A percentile compares a stretch with the other conserved stretches of the same genome.
Conservation (phyloP, 2,113 vertebrate genomes). For the Tricholaema leucomelas region DNA sequence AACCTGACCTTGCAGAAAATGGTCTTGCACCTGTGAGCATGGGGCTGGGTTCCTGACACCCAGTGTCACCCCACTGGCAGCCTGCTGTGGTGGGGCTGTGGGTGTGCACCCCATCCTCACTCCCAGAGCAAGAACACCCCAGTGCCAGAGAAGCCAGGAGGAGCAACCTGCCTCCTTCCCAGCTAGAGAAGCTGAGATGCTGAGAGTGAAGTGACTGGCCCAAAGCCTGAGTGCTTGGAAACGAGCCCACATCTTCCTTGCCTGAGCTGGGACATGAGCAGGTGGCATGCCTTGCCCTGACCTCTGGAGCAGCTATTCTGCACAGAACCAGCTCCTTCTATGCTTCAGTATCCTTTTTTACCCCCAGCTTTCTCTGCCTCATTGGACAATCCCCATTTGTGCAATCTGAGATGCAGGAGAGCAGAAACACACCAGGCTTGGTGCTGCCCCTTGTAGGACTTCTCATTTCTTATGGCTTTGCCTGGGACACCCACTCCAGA, state of each 20-base stretch:
- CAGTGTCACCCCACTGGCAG: rapidly evolving
- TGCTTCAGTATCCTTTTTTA: no score
- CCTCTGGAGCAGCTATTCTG: not conserved
- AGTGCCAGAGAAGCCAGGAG: not conserved
- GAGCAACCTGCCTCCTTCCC: not conserved
- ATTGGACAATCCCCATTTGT: not conserved
- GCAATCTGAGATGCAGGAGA: not conserved
- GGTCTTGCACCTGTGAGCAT: not conserved
- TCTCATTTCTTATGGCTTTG: not conserved
- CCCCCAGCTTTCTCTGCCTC: not conserved
- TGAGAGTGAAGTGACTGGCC: slow-evolving; percentile 10
- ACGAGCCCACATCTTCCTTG: not conserved
- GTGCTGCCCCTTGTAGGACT: not conserved
- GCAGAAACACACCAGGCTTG: rapidly evolving
- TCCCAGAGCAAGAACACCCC: not conserved
- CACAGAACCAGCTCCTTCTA: not conserved
- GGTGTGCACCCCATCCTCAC: not conserved
- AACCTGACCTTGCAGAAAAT: not conserved
- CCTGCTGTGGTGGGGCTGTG: not conserved
- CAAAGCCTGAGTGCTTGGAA: not conserved
- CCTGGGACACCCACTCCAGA: not conserved
- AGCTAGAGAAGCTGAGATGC: not conserved
- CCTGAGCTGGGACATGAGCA: not conserved
- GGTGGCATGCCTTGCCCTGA: not conserved
- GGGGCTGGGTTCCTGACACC: not conserved